A percentile compares a stretch with the other conserved stretches of the same genome.
These are phyloP conservation scores for Hydroisotoma schaefferi DNA, from an alignment of 2,888 invertebrate genomes.

Conservation along the genomic window DNA sequence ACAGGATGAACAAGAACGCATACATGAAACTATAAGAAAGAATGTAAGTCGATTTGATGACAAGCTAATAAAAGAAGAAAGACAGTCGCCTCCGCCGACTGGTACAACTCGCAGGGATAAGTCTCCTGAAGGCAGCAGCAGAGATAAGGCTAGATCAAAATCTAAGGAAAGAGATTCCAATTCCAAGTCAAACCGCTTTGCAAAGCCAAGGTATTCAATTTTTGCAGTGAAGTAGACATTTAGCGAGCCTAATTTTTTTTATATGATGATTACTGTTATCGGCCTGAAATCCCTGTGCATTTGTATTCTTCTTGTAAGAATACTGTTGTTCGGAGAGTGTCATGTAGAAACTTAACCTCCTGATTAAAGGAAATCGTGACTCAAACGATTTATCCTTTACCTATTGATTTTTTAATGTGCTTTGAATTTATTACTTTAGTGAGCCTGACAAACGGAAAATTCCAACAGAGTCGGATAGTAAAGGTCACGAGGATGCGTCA, in stretches of 20 bases:
- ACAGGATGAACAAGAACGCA: conserved; percentile 74
- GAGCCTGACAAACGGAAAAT: conserved; percentile 1
- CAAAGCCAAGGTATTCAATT: conserved; percentile 2
- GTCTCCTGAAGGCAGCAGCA: not conserved
- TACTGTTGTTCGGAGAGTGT: not conserved
- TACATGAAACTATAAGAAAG: conserved; percentile 59
- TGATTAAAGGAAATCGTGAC: conserved; percentile 5
- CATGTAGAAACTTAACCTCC: conserved; percentile 21
- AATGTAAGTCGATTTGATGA: conserved; percentile 50
- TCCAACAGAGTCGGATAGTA: not conserved
- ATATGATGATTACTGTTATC: conserved; percentile 23
- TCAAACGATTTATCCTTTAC: not conserved
- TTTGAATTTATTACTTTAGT: not conserved
- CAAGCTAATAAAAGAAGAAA: conserved; percentile 22
- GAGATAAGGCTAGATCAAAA: not conserved
- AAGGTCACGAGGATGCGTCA: conserved; percentile 12
- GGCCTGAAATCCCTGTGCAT: conserved; percentile 18
- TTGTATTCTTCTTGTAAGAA: conserved; percentile 1
- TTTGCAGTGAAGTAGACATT: not conserved
- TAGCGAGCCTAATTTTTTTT: too few relatives aligned
- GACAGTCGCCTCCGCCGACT: conserved; percentile 23
- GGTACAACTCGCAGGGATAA: conserved; percentile 13
- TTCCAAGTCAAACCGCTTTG: conserved; percentile 1
- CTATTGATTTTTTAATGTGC: not conserved
- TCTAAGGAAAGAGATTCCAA: conserved; percentile 13